A percentile compares a stretch with the other conserved stretches of the same genome.
phyloP scores from a whole-genome alignment of 2,113 vertebrate species.

The Oncorhynchus tshawytscha region DNA sequence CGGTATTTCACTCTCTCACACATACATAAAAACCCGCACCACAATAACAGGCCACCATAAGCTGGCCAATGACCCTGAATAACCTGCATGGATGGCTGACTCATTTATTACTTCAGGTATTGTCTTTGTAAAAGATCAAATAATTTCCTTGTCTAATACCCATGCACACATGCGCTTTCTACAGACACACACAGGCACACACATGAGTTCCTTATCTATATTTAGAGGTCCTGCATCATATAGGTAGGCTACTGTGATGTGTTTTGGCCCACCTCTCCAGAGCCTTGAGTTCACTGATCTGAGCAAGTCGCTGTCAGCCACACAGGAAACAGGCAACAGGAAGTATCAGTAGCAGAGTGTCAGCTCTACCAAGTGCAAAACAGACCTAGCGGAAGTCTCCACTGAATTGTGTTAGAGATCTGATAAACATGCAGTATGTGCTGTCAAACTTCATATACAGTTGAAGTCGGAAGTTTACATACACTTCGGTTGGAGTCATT shows the following conservation, averaged over 20 bases:
- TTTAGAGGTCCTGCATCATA: background rate
- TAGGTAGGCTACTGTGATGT: conserved; percentile 18
- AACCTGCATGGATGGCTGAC: conserved; percentile 40
- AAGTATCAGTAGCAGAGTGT: background rate
- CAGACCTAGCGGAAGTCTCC: background rate
- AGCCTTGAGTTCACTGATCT: conserved; percentile 77
- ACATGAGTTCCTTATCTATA: background rate
- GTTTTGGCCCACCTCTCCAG: conserved; percentile 80
- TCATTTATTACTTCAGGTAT: conserved; percentile 44
- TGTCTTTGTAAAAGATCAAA: conserved; percentile 52
- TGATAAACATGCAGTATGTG: too few species aligned
- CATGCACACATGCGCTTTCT: conserved; percentile 14
- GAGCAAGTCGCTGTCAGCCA: conserved; percentile 80
- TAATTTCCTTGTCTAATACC: conserved; percentile 33
- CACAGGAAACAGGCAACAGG: conserved; percentile 39
- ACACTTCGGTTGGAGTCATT: too few species aligned
- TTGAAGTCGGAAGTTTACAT: too few species aligned
- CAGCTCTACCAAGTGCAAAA: background rate
- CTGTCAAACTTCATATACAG: too few species aligned
- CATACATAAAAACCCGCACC: background rate
- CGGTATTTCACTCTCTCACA: background rate
- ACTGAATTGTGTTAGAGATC: too few species aligned
- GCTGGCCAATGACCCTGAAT: background rate
- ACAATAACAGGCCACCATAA: background rate
- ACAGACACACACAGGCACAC: conserved; percentile 29